A percentile compares a stretch with the other conserved stretches of the same genome.
These are phyloP conservation scores for Nephotettix cincticeps DNA, from an alignment of 1,140 invertebrate genomes.

Conservation along the genomic window DNA sequence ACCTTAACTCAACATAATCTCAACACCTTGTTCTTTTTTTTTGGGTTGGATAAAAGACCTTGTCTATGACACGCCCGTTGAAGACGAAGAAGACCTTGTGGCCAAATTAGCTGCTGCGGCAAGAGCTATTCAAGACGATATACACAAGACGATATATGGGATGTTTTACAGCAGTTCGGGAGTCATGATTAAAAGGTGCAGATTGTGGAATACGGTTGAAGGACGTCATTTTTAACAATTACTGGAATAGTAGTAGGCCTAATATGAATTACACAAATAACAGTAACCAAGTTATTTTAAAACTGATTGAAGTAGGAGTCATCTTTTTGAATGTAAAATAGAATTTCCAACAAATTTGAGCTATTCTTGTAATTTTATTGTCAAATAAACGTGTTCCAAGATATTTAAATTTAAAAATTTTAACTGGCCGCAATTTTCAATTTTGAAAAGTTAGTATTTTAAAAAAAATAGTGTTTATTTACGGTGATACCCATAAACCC, in stretches of 20 bases:
- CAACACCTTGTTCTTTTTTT: not conserved
- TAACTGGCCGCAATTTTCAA: no score
- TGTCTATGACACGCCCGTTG: not conserved
- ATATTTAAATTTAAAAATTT: no score
- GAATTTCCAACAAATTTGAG: not conserved
- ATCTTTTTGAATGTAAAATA: not conserved
- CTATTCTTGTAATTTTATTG: no score
- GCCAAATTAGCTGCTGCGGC: not conserved
- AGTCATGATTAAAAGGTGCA: not conserved
- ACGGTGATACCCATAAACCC: no score
- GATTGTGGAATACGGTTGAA: not conserved
- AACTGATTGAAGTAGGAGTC: not conserved
- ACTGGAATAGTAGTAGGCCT: not conserved
- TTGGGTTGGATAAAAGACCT: not conserved
- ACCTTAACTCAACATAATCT: no score
- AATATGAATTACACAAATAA: no score
- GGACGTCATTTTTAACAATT: not conserved
- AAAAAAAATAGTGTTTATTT: not conserved
- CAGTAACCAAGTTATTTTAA: not conserved
- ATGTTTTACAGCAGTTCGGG: not conserved
- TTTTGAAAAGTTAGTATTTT: not conserved
- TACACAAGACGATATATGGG: no score
- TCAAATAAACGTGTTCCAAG: no score
- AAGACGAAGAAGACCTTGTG: not conserved
- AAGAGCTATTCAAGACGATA: no score